Conservation (phyloP, 2,113 vertebrate genomes). For the Bombycilla garrulus region DNA sequence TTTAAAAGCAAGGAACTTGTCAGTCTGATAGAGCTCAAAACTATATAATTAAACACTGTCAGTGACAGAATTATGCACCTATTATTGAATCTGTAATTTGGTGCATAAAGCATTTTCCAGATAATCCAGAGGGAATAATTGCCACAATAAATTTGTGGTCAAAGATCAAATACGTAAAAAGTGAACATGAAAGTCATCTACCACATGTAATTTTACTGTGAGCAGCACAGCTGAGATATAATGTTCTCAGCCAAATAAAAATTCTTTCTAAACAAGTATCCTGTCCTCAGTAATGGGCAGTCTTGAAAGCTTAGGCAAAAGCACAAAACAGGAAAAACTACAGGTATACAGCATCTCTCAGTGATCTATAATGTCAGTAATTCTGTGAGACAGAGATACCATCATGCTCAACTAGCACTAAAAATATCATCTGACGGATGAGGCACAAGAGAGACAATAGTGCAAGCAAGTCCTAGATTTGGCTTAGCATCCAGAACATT, state of each 20-base stretch:
- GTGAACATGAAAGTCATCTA: background rate
- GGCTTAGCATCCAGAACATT: background rate
- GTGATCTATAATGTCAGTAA: background rate
- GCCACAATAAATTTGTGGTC: background rate
- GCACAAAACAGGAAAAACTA: background rate
- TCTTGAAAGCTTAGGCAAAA: background rate
- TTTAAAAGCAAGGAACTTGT: constrained; percentile 17
- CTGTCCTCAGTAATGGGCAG: background rate
- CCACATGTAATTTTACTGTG: background rate
- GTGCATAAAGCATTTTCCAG: background rate
- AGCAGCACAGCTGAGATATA: background rate
- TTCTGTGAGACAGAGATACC: background rate
- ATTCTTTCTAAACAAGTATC: background rate
- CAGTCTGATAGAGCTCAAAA: background rate
- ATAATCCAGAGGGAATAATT: background rate
- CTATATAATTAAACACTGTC: background rate
- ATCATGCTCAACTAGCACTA: background rate
- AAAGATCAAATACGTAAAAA: background rate
- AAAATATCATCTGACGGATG: background rate
- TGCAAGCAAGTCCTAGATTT: background rate
- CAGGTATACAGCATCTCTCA: background rate
- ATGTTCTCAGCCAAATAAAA: background rate
- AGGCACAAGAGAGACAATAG: background rate
- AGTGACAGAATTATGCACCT: background rate
- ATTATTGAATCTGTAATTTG: background rate